A percentile compares a stretch with the other conserved stretches of the same genome.
phyloP scores from a whole-genome alignment of 2,113 vertebrate genomes.

The Cathartes aura region DNA sequence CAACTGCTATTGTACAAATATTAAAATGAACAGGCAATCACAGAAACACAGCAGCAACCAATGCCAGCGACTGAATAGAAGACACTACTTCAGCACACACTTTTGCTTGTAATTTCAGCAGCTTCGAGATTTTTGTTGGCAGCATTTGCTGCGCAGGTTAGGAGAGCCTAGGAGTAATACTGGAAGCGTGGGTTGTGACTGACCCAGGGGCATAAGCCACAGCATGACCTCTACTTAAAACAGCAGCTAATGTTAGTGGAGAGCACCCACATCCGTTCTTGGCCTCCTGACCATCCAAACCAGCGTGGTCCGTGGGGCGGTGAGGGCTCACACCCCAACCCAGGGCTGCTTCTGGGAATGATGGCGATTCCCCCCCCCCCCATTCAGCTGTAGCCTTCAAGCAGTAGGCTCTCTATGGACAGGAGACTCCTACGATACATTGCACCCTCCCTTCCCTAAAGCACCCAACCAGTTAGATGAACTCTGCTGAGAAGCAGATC shows the following conservation, averaged over 20 bases:
- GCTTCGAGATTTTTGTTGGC: background rate
- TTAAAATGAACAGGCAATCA: background rate
- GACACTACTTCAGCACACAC: background rate
- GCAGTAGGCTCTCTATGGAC: background rate
- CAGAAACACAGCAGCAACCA: background rate
- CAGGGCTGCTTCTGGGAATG: background rate
- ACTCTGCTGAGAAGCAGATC: background rate
- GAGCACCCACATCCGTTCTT: accelerated
- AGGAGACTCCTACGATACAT: accelerated
- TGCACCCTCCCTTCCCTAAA: background rate
- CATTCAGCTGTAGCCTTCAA: background rate
- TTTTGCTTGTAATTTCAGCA: background rate
- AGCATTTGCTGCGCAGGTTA: background rate
- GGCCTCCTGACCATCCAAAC: background rate
- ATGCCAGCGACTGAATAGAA: background rate
- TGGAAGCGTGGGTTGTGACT: background rate
- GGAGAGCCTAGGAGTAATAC: background rate
- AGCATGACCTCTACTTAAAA: background rate
- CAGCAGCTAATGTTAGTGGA: background rate
- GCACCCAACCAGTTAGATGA: no score
- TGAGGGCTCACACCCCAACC: accelerated
- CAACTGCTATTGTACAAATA: background rate
- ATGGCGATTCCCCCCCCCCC: background rate
- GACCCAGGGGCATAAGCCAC: background rate
- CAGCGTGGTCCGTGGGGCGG: accelerated